These are phyloP conservation scores for Alsophila aescularia DNA, from an alignment of 2,888 invertebrate genomes.

Conservation along the genomic window DNA sequence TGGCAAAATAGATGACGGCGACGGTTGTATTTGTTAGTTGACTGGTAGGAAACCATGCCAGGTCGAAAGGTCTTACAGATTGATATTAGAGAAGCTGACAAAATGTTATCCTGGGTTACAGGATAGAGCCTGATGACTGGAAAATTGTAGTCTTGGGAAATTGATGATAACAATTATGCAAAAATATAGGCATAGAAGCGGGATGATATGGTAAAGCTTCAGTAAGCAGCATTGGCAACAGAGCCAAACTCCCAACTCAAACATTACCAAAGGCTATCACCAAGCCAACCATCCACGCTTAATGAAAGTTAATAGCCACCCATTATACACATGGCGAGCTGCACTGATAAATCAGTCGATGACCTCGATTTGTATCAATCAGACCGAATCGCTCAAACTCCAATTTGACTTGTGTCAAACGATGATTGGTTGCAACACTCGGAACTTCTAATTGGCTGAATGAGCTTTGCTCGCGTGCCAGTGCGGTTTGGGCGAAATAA, in stretches of 20 bases:
- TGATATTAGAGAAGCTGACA: too few species aligned
- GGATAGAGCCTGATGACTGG: too few species aligned
- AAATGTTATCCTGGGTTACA: too few species aligned
- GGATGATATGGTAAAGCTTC: too few species aligned
- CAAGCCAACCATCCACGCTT: slow-evolving; percentile 25
- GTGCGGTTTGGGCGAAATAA: slow-evolving; percentile 55
- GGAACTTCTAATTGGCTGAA: slow-evolving; percentile 76
- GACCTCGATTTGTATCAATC: slow-evolving; percentile 81
- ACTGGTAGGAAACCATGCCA: too few species aligned
- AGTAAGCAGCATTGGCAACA: too few species aligned
- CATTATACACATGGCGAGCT: slow-evolving; percentile 47
- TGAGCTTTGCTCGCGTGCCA: slow-evolving; percentile 71
- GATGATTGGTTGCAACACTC: slow-evolving; percentile 82
- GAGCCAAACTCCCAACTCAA: not conserved
- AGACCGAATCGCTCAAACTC: slow-evolving; percentile 72
- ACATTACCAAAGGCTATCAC: slow-evolving; percentile 12
- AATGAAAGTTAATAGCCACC: slow-evolving; percentile 62
- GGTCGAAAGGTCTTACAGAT: too few species aligned
- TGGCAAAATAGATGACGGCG: too few species aligned
- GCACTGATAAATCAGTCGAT: slow-evolving; percentile 75
- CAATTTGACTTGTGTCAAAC: slow-evolving; percentile 81
- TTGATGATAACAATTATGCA: too few species aligned
- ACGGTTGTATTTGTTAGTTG: too few species aligned
- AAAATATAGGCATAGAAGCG: too few species aligned
- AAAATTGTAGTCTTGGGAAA: too few species aligned